Conservation (phyloP, 2,113 vertebrate genomes). For the Hystrix cristata region DNA sequence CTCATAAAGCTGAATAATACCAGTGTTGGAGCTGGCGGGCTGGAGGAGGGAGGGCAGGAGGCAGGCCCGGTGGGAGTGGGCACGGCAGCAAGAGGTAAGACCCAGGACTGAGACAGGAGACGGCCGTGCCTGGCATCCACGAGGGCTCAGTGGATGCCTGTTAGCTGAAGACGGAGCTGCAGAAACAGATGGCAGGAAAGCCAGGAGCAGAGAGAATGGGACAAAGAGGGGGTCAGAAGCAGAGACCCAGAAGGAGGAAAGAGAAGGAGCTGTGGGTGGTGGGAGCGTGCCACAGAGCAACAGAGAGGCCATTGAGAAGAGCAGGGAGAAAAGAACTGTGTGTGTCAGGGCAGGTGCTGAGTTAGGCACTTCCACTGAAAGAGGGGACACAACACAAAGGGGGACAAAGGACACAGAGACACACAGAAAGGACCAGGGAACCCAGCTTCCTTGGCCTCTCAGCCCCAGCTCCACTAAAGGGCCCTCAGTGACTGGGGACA, state of each 20-base stretch:
- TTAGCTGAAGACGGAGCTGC: neutral
- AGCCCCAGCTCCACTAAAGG: neutral
- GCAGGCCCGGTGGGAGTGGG: neutral
- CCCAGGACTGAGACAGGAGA: conserved; percentile 32
- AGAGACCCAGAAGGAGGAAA: conserved; percentile 18
- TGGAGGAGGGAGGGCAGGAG: conserved; percentile 64
- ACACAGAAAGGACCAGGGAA: neutral
- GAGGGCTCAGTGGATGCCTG: neutral
- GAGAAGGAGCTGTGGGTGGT: neutral
- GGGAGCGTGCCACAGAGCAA: neutral
- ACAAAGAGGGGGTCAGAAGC: conserved; percentile 72
- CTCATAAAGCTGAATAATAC: conserved; percentile 84
- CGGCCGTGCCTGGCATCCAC: conserved; percentile 65
- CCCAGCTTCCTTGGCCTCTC: neutral
- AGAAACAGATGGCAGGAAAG: conserved; percentile 24
- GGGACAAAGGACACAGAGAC: conserved; percentile 16
- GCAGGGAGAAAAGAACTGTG: conserved; percentile 1
- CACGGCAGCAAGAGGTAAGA: neutral
- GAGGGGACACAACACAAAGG: neutral
- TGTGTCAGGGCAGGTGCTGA: conserved; percentile 63
- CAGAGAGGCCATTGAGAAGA: conserved; percentile 71
- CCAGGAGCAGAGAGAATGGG: neutral
- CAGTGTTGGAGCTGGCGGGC: conserved; percentile 67
- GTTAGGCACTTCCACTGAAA: neutral
- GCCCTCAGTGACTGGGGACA: neutral